A percentile compares a stretch with the other conserved stretches of the same genome.
Evolutionary conservation across 2,888 invertebrate genomes (phyloP).

Genomic region (Meandrusa payeni): DNA sequence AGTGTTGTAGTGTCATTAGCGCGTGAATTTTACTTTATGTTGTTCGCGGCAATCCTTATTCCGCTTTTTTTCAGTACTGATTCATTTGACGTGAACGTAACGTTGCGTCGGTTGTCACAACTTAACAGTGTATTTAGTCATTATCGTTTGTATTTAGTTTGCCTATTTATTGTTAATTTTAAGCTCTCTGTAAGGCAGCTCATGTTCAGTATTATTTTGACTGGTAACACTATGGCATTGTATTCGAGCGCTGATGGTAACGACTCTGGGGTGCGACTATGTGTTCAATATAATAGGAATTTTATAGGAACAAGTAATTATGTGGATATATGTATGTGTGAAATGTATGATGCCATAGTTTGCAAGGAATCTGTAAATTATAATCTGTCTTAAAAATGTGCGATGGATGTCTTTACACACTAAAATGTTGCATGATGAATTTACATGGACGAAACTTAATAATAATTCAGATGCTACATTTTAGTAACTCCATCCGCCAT

Average conservation of each 20-base stretch:
- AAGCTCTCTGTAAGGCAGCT: slow-evolving; percentile 45
- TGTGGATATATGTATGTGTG: slow-evolving; percentile 19
- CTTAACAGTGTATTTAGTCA: slow-evolving; percentile 39
- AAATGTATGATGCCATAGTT: slow-evolving; percentile 31
- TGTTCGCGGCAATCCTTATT: slow-evolving; percentile 39
- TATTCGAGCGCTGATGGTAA: slow-evolving; percentile 6
- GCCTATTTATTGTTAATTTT: slow-evolving; percentile 46
- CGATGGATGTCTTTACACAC: slow-evolving; percentile 27
- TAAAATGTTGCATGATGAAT: slow-evolving; percentile 32
- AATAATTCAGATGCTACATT: slow-evolving; percentile 22
- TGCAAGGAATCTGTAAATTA: slow-evolving; percentile 15
- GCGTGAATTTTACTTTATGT: slow-evolving; percentile 47
- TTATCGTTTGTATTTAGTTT: slow-evolving; percentile 39
- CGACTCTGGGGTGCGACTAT: slow-evolving; percentile 28
- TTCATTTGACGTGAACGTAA: slow-evolving; percentile 40
- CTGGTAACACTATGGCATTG: slow-evolving; percentile 36
- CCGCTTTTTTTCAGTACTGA: slow-evolving; percentile 69
- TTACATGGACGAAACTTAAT: not conserved
- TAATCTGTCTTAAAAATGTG: slow-evolving; percentile 16
- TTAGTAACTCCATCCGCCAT: slow-evolving; percentile 34
- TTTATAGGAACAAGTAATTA: slow-evolving; percentile 25
- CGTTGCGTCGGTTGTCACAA: slow-evolving; percentile 36
- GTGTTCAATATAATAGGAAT: slow-evolving; percentile 34
- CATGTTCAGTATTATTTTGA: slow-evolving; percentile 50
- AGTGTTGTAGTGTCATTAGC: slow-evolving; percentile 41